These are phyloP conservation scores for Megaptera novaeangliae DNA, from an alignment of 2,113 vertebrate genomes.

Conservation along the genomic window DNA sequence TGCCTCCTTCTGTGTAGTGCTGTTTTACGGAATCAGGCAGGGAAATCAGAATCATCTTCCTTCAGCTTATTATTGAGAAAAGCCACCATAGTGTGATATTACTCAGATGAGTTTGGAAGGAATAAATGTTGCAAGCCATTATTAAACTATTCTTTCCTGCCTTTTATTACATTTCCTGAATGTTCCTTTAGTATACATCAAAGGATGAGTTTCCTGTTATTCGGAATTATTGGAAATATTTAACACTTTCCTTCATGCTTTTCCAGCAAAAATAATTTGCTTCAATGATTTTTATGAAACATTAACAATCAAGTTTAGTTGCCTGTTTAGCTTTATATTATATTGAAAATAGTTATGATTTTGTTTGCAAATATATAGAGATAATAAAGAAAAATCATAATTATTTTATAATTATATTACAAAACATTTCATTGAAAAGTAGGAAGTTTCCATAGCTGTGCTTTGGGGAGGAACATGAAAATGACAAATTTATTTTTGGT, in stretches of 20 bases:
- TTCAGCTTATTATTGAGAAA: neutral
- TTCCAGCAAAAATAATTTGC: neutral
- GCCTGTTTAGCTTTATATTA: neutral
- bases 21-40: neutral
- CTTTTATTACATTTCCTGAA: neutral
- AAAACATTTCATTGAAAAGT: neutral
- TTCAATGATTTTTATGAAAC: neutral
- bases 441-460: neutral
- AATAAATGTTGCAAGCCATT: neutral
- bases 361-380: neutral
- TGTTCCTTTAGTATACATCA: neutral
- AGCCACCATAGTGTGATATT: neutral
- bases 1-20: fast-evolving
- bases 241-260: neutral
- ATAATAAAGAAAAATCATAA: neutral
- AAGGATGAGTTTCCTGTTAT: neutral
- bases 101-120: neutral
- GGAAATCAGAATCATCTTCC: neutral
- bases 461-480: neutral
- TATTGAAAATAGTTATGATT: neutral
- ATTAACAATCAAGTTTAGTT: neutral
- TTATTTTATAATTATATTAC: neutral
- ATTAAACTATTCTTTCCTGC: neutral
- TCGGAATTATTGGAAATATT: neutral
- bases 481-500: neutral